Conservation (phyloP, 1,140 invertebrate genomes). For the Drosophila ananassae region DNA sequence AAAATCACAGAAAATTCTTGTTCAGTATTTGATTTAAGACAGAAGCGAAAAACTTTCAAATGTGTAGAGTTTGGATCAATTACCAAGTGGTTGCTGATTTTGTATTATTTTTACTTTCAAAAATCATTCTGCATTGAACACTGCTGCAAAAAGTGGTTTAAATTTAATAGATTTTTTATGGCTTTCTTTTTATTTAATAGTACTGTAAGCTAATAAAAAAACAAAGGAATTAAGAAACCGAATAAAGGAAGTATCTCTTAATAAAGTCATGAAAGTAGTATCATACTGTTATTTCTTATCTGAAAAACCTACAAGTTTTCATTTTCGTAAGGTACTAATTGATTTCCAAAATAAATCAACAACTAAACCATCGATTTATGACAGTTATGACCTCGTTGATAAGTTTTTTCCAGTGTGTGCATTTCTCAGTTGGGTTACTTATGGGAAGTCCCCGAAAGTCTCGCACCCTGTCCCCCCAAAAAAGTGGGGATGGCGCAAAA, state of each 20-base stretch:
- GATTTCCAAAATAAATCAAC: not conserved
- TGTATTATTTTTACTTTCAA: constrained; percentile 1
- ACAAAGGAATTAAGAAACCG: too few species aligned
- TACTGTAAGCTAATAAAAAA: too few species aligned
- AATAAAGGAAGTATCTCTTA: too few species aligned
- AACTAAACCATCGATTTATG: not conserved
- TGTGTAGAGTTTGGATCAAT: not conserved
- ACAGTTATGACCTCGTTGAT: not conserved
- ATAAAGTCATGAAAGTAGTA: too few species aligned
- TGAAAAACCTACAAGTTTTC: too few species aligned
- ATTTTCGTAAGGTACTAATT: not conserved
- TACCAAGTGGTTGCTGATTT: not conserved
- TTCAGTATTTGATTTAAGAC: not conserved
- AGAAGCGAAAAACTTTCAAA: not conserved
- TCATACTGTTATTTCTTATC: too few species aligned
- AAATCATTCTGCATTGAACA: not conserved
- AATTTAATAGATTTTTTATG: not conserved
- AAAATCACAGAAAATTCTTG: not conserved
- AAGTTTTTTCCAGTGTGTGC: constrained; percentile 25
- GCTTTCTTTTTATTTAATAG: too few species aligned
- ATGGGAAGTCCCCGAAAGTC: constrained; percentile 47
- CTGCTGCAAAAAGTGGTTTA: not conserved
- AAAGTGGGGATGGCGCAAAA: constrained; percentile 27
- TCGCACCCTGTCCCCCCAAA: constrained; percentile 6
- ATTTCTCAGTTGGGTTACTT: constrained; percentile 45